Percentiles rank a stretch among this genome's conserved stretches.
phyloP scores from a whole-genome alignment of 2,888 invertebrate species.

The Toxonevra muliebris region DNA sequence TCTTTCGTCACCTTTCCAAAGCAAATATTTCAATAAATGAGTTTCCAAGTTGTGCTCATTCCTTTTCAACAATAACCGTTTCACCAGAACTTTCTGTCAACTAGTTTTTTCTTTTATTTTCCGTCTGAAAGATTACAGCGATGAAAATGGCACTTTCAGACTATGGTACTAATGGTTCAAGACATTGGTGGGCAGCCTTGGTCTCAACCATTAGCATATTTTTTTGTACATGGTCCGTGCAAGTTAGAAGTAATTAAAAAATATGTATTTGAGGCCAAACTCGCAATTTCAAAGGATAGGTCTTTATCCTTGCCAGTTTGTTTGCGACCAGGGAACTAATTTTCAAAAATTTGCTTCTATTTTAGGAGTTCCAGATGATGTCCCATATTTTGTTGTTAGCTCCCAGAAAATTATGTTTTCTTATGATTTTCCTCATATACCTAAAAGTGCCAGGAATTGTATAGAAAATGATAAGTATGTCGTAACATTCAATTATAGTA shows the following conservation, averaged over 20 bases:
- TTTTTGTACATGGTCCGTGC: constrained; percentile 13
- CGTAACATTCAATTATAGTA: constrained; percentile 3
- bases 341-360: too few relatives aligned
- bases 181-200: constrained; percentile 17
- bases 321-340: too few relatives aligned
- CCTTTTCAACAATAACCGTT: too few relatives aligned
- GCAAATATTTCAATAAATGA: too few relatives aligned
- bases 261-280: constrained; percentile 27
- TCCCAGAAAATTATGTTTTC: constrained; percentile 19
- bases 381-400: too few relatives aligned
- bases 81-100: too few relatives aligned
- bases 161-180: constrained; percentile 19
- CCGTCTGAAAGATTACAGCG: constrained; percentile 15
- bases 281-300: too few relatives aligned
- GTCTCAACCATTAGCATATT: constrained; percentile 21
- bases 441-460: constrained; percentile 24
- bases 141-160: constrained; percentile 19
- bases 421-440: constrained; percentile 18
- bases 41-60: too few relatives aligned
- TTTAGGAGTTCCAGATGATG: too few relatives aligned
- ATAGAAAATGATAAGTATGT: constrained; percentile 7
- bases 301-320: too few relatives aligned
- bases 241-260: constrained; percentile 14
- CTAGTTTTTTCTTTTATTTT: too few relatives aligned
- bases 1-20: too few relatives aligned